Conservation (phyloP, 2,113 vertebrate genomes). For the Cyanoliseus patagonus region DNA sequence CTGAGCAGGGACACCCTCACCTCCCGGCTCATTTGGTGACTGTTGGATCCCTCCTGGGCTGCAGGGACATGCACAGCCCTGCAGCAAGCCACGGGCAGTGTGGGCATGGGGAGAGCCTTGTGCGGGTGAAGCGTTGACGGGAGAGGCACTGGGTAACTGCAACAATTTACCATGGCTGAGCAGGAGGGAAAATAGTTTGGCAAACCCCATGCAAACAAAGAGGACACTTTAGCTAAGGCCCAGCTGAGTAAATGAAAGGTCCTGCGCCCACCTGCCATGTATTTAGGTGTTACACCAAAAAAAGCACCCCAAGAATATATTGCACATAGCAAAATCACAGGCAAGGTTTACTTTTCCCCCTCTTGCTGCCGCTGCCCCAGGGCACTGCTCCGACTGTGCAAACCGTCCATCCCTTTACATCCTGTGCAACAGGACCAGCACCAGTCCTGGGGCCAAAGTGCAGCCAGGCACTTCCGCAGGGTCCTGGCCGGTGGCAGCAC, state of each 20-base stretch:
- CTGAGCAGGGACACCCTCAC: neutral
- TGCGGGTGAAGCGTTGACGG: rapidly evolving
- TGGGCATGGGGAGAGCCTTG: neutral
- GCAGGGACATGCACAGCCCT: neutral
- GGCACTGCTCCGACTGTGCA: neutral
- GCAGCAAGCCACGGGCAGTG: rapidly evolving
- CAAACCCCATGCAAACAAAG: neutral
- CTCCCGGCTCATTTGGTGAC: neutral
- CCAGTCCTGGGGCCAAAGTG: neutral
- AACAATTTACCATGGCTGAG: rapidly evolving
- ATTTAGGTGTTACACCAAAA: neutral
- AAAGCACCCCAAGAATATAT: neutral
- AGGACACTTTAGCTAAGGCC: rapidly evolving
- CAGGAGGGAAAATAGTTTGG: neutral
- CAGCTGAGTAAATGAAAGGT: neutral
- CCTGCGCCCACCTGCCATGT: neutral
- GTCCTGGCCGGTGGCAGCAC: neutral
- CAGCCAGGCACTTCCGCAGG: neutral
- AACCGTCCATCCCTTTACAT: neutral
- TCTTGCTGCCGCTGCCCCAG: neutral
- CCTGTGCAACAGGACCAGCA: neutral
- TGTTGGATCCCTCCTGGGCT: neutral
- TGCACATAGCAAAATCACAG: neutral
- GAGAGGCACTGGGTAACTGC: neutral
- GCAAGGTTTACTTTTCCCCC: neutral